Percentiles rank a stretch among this genome's conserved stretches.
These are phyloP conservation scores for Lasioglossum pauxillum DNA, from an alignment of 2,888 invertebrate genomes.

Conservation along the genomic window DNA sequence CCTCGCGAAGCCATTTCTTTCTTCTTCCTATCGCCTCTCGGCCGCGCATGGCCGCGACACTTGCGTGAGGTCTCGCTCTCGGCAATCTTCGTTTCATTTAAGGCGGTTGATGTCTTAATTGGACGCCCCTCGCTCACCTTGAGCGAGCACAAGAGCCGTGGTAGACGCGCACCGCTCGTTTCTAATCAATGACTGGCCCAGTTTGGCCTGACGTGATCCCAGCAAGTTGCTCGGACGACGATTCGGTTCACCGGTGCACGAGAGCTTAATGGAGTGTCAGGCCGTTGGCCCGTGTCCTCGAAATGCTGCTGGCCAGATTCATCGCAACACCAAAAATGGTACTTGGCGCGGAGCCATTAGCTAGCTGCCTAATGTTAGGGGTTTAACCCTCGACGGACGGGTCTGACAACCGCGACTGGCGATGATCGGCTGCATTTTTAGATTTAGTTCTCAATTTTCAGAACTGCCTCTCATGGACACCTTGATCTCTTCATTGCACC, in stretches of 20 bases:
- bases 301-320: constrained; percentile 1
- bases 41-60: constrained; percentile 31
- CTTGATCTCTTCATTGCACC: neutral
- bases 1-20: constrained; percentile 26
- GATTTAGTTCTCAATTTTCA: neutral
- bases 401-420: neutral
- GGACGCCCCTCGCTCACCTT: constrained; percentile 73
- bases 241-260: neutral
- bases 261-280: constrained; percentile 1
- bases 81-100: constrained; percentile 70
- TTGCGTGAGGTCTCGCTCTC: constrained; percentile 70
- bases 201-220: neutral
- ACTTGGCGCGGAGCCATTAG: constrained; percentile 7
- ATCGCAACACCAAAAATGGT: constrained; percentile 8
- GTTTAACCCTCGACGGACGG: neutral
- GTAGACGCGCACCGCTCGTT: neutral
- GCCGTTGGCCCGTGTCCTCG: constrained; percentile 8
- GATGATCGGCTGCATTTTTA: neutral
- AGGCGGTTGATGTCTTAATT: constrained; percentile 83
- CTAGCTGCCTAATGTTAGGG: neutral
- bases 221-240: neutral
- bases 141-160: neutral
- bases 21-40: constrained; percentile 17
- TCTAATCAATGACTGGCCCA: constrained; percentile 34
- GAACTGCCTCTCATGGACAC: neutral